Conservation (phyloP, 2,888 invertebrate species). For the Serrognathus titanus region DNA sequence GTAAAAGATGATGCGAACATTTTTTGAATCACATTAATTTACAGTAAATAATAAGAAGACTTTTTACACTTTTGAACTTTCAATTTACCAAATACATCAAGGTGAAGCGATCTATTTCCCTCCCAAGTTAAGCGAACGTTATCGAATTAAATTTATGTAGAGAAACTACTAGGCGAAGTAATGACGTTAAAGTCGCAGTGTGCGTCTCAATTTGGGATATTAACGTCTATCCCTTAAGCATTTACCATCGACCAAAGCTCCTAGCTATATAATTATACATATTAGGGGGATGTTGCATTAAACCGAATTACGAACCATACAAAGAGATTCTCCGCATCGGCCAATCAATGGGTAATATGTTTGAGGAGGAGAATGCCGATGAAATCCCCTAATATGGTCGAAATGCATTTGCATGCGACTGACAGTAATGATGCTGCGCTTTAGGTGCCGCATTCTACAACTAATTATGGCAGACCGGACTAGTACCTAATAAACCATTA, state of each 20-base stretch:
- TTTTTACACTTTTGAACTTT: no score
- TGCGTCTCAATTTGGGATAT: neutral
- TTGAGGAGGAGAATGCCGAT: neutral
- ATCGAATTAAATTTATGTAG: no score
- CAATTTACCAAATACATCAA: no score
- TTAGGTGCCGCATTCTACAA: constrained; percentile 7
- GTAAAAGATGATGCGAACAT: no score
- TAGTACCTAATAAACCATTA: constrained; percentile 17
- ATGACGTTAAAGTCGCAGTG: no score
- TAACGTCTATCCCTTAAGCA: neutral
- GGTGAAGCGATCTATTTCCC: no score
- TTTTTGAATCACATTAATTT: no score
- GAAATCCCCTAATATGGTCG: neutral
- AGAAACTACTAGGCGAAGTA: no score
- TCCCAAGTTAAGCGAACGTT: no score
- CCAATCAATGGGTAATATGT: neutral
- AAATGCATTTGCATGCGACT: constrained; percentile 2
- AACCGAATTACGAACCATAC: neutral
- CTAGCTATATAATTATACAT: constrained; percentile 1
- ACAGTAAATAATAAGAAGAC: no score
- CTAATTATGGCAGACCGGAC: constrained; percentile 14
- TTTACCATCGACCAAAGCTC: neutral
- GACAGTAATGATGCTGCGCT: constrained; percentile 6
- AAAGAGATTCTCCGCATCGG: neutral
- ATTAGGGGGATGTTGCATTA: neutral